Percentiles rank a stretch among this genome's conserved stretches.
Evolutionary conservation across 2,113 vertebrate species (phyloP).

Genomic region (Alces alces): DNA sequence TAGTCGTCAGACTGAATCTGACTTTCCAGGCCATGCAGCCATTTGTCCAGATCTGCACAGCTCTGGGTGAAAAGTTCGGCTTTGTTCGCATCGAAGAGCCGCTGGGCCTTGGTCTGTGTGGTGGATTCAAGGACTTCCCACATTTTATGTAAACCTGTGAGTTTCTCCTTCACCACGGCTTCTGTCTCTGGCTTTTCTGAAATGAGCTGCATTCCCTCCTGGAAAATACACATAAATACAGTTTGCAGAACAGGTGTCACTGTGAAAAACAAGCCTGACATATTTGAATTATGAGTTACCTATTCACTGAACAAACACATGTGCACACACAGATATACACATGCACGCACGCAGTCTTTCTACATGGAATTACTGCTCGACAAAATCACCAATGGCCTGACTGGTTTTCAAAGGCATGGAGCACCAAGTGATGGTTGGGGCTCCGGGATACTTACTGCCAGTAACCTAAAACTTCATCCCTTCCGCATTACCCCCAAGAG

Average conservation of each 20-base stretch:
- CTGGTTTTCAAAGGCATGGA: neutral
- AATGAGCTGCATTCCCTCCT: constrained; percentile 94
- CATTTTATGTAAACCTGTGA: constrained; percentile 88
- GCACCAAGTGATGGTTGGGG: neutral
- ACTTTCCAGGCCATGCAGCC: constrained; percentile 92
- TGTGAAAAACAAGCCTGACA: neutral
- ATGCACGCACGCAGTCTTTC: neutral
- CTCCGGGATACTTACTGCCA: neutral
- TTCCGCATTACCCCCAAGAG: neutral
- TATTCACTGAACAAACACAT: neutral
- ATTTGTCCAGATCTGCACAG: constrained; percentile 95
- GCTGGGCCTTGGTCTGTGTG: constrained; percentile 96
- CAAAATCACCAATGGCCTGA: neutral
- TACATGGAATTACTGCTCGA: neutral
- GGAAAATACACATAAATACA: constrained; percentile 59
- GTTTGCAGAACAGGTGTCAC: neutral
- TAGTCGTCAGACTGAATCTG: constrained; percentile 97
- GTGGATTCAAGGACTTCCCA: constrained; percentile 95
- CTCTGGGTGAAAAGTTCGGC: constrained; percentile 98
- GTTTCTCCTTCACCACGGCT: constrained; percentile 90
- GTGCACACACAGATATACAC: neutral
- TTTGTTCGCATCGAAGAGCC: constrained; percentile 97
- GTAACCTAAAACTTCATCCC: neutral
- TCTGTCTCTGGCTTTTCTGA: constrained; percentile 96
- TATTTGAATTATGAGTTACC: neutral